Percentiles rank a stretch among this genome's conserved stretches.
phyloP scores from a whole-genome alignment of 2,113 vertebrate species.

The Corydoras sp. region DNA sequence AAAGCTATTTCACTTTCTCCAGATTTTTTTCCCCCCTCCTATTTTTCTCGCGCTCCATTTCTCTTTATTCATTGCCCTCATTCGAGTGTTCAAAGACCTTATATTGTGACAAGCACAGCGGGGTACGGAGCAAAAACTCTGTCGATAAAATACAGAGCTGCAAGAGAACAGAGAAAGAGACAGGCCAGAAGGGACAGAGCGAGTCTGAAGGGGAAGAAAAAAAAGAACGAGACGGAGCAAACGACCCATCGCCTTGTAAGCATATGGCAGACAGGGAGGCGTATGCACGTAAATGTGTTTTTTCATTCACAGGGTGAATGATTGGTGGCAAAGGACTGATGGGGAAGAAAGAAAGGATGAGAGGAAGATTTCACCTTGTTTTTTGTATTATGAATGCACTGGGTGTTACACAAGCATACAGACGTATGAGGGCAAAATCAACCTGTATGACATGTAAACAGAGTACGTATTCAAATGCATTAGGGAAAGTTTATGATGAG shows the following conservation, averaged over 20 bases:
- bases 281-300: conserved; percentile 13
- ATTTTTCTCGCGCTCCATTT: conserved; percentile 3
- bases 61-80: conserved; percentile 12
- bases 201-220: conserved; percentile 36
- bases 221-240: conserved; percentile 36
- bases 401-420: conserved; percentile 19
- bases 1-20: no score
- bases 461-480: no score
- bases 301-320: conserved; percentile 23
- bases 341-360: conserved; percentile 27
- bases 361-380: background rate
- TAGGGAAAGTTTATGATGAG: no score
- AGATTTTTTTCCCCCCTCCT: background rate
- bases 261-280: conserved; percentile 6
- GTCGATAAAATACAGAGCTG: conserved; percentile 27
- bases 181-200: conserved; percentile 36
- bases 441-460: background rate
- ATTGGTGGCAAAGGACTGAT: conserved; percentile 36
- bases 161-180: conserved; percentile 35
- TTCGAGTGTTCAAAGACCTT: conserved; percentile 21
- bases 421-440: conserved; percentile 9
- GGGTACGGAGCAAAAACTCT: conserved; percentile 28
- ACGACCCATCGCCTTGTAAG: conserved; percentile 21
- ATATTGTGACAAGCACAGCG: conserved; percentile 28
- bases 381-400: conserved; percentile 6